Percentiles rank a stretch among this genome's conserved stretches.
phyloP scores from a whole-genome alignment of 1,140 invertebrate genomes.

The Drosophila setifemur region DNA sequence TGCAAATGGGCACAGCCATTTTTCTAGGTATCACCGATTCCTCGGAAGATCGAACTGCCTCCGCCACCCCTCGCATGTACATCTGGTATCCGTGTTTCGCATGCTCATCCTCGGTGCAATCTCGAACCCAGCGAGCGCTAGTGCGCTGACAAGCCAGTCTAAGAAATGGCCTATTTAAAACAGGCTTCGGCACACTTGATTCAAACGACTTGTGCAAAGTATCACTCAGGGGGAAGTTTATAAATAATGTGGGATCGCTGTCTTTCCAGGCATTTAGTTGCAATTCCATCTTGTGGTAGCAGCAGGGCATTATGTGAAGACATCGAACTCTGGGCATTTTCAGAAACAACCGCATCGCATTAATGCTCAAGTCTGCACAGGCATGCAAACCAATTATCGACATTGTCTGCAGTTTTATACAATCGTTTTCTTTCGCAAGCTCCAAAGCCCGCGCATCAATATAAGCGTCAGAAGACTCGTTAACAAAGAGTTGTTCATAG shows the following conservation, averaged over 20 bases:
- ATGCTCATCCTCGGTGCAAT: conserved; percentile 26
- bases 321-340: conserved; percentile 84
- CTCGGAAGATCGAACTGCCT: conserved; percentile 27
- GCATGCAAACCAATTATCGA: conserved; percentile 89
- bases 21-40: conserved; percentile 32
- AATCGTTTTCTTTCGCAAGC: conserved; percentile 54
- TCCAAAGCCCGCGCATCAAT: conserved; percentile 82
- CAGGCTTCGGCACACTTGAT: conserved; percentile 15
- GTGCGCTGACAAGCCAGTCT: conserved; percentile 85
- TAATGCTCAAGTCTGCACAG: conserved; percentile 91
- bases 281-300: conserved; percentile 90
- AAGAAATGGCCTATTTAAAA: conserved; percentile 86
- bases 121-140: conserved; percentile 42
- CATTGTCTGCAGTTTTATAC: neutral
- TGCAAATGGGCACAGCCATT: too few species aligned
- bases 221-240: conserved; percentile 86
- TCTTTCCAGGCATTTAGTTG: neutral
- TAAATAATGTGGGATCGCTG: conserved; percentile 76
- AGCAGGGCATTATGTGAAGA: conserved; percentile 91
- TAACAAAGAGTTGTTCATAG: conserved; percentile 85
- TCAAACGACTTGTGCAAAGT: conserved; percentile 22
- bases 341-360: conserved; percentile 88
- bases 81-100: conserved; percentile 56
- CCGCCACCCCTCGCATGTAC: conserved; percentile 59
- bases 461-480: conserved; percentile 82